phyloP scores from a whole-genome alignment of 2,113 vertebrate genomes.

The Lasiurus borealis region DNA sequence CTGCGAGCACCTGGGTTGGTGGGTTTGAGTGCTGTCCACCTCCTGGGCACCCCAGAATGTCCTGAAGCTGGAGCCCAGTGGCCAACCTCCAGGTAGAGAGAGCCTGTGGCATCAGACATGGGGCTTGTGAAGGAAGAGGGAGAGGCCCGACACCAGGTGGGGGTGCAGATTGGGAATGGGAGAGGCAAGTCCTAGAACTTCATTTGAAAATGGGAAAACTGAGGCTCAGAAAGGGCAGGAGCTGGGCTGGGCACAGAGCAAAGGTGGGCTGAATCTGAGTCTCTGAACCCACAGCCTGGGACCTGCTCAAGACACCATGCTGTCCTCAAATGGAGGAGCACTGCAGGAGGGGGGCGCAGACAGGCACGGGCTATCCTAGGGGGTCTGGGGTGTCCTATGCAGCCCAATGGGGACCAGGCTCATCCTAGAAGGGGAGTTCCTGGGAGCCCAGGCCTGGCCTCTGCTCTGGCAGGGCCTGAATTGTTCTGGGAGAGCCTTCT shows the following conservation, averaged over 20 bases:
- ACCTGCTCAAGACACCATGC: neutral
- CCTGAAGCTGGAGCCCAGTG: neutral
- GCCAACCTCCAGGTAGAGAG: neutral
- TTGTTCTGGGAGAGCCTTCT: neutral
- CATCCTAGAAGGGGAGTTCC: neutral
- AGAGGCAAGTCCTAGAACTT: neutral
- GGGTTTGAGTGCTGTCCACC: no score
- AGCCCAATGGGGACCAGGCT: neutral
- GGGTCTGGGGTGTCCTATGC: neutral
- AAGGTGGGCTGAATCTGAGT: neutral
- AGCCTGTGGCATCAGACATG: neutral
- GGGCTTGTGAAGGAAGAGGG: neutral
- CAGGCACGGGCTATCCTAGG: neutral
- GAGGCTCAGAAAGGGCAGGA: neutral
- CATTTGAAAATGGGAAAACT: neutral
- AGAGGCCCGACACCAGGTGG: neutral
- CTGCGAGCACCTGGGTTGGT: no score
- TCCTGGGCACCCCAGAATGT: no score
- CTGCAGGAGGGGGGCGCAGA: neutral
- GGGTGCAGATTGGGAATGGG: neutral
- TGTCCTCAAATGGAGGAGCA: neutral
- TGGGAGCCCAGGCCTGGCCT: neutral
- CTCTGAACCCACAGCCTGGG: neutral
- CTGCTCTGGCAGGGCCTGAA: neutral
- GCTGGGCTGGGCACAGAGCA: neutral